phyloP scores from a whole-genome alignment of 2,113 vertebrate species.

The Entelurus aequoreus region DNA sequence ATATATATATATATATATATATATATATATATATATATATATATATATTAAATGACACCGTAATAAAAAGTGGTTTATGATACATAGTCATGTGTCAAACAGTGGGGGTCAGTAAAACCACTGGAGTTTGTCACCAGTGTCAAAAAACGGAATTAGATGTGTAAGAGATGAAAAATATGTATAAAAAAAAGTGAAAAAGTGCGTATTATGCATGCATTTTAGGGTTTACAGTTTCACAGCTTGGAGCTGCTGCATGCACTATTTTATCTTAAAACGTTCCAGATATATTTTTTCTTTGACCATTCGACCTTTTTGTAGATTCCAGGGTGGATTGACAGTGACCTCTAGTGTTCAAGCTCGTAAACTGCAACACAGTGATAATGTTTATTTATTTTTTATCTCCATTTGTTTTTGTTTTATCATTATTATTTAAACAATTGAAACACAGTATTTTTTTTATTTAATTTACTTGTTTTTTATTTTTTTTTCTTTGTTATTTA shows the following conservation, averaged over 20 bases:
- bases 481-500: too few relatives aligned
- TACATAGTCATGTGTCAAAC: background rate
- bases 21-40: background rate
- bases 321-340: constrained; percentile 11
- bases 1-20: too few relatives aligned
- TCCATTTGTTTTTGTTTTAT: too few relatives aligned
- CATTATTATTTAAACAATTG: too few relatives aligned
- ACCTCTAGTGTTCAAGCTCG: constrained; percentile 35
- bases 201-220: background rate
- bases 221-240: too few relatives aligned
- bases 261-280: constrained; percentile 1
- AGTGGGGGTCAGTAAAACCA: background rate
- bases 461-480: too few relatives aligned
- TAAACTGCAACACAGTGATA: background rate
- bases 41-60: background rate
- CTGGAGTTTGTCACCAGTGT: background rate
- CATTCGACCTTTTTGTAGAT: background rate
- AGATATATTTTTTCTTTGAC: background rate
- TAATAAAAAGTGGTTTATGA: background rate
- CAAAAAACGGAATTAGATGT: background rate
- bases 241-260: constrained; percentile 4
- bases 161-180: too few relatives aligned
- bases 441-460: too few relatives aligned
- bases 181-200: background rate
- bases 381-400: background rate